A percentile compares a stretch with the other conserved stretches of the same genome.
These are phyloP conservation scores for Carcina quercana DNA, from an alignment of 2,888 invertebrate species.

Conservation along the genomic window DNA sequence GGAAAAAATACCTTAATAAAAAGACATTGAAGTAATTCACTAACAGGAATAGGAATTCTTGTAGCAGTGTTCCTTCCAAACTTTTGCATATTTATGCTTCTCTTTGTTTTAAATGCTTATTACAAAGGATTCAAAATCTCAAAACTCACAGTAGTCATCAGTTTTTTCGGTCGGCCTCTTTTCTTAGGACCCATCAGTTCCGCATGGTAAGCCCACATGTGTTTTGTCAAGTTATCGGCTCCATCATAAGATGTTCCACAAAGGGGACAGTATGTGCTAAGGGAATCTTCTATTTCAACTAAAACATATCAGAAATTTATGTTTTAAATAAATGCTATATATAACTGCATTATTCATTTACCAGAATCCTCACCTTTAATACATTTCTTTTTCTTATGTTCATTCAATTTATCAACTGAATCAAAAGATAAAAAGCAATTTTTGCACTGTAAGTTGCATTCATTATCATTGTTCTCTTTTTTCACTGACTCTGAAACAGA, in stretches of 20 bases:
- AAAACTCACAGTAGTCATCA: conserved; percentile 44
- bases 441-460: conserved; percentile 27
- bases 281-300: conserved; percentile 42
- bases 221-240: conserved; percentile 44
- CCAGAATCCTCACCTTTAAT: conserved; percentile 30
- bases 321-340: neutral
- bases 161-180: conserved; percentile 55
- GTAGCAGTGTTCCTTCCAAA: neutral
- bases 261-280: conserved; percentile 46
- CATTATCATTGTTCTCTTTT: conserved; percentile 26
- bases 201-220: conserved; percentile 51
- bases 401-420: conserved; percentile 24
- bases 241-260: conserved; percentile 46
- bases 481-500: conserved; percentile 33
- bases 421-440: conserved; percentile 31
- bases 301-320: conserved; percentile 18
- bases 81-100: no score
- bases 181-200: conserved; percentile 64
- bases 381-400: conserved; percentile 32
- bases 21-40: neutral
- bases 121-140: neutral
- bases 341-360: no score
- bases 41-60: neutral
- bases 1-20: conserved; percentile 8
- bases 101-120: neutral